Conservation (phyloP, 2,113 vertebrate genomes). For the Hippocampus barbouri region DNA sequence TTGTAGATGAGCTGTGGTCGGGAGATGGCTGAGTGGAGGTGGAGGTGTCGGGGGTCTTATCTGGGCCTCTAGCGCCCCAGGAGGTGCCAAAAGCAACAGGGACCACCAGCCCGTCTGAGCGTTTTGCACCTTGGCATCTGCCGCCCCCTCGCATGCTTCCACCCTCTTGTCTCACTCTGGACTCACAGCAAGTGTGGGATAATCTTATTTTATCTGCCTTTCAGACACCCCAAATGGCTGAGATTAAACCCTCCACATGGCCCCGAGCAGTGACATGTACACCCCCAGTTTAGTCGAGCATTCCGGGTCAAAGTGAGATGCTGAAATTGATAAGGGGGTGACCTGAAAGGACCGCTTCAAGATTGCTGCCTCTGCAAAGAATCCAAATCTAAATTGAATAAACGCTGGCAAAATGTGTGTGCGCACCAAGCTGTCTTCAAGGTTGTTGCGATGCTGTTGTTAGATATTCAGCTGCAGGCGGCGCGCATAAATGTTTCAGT, state of each 20-base stretch:
- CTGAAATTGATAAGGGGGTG: conserved; percentile 60
- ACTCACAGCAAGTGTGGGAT: conserved; percentile 50
- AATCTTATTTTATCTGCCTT: conserved; percentile 69
- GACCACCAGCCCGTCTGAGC: conserved; percentile 57
- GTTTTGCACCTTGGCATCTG: conserved; percentile 71
- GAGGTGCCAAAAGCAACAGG: conserved; percentile 69
- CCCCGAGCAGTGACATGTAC: conserved; percentile 59
- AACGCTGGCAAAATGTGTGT: conserved; percentile 13
- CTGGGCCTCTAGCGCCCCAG: conserved; percentile 43
- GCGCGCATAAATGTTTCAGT: conserved; percentile 15
- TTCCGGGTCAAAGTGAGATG: conserved; percentile 66
- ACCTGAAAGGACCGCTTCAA: conserved; percentile 24
- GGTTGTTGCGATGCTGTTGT: conserved; percentile 5
- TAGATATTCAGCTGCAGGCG: conserved; percentile 19
- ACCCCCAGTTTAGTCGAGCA: conserved; percentile 65
- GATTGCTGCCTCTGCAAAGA: conserved; percentile 5
- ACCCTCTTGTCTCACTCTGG: conserved; percentile 53
- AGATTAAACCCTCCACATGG: conserved; percentile 67
- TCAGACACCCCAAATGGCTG: conserved; percentile 70
- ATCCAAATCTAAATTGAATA: conserved; percentile 43
- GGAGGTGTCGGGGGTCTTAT: conserved; percentile 38
- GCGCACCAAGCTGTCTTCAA: conserved; percentile 13
- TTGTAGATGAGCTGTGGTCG: conserved; percentile 47
- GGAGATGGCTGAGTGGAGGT: neutral
- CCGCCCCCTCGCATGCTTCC: conserved; percentile 46